Evolutionary conservation across 2,888 invertebrate species (phyloP).

Genomic region (Celastrina argiolus): DNA sequence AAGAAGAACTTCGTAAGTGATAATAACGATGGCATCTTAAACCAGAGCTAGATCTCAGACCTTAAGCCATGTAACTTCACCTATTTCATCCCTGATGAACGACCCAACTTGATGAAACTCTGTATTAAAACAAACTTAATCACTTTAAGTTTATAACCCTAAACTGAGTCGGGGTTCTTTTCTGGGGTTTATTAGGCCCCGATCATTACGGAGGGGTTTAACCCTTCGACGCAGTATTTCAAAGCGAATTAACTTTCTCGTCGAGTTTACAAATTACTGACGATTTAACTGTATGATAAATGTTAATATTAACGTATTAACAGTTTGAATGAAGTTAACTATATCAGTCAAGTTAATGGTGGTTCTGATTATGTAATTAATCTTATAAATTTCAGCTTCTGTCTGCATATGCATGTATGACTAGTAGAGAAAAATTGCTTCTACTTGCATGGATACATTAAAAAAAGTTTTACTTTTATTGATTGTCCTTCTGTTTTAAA

Average conservation of each 20-base stretch:
- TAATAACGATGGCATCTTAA: no score
- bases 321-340: constrained; percentile 8
- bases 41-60: no score
- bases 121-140: constrained; percentile 24
- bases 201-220: constrained; percentile 56
- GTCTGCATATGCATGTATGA: background rate
- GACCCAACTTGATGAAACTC: constrained; percentile 6
- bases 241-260: constrained; percentile 51
- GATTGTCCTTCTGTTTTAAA: no score
- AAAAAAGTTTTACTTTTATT: no score
- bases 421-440: background rate
- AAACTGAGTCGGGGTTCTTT: constrained; percentile 39
- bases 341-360: constrained; percentile 18
- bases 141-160: constrained; percentile 39
- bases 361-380: background rate
- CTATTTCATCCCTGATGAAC: constrained; percentile 12
- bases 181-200: constrained; percentile 40
- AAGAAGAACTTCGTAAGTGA: no score
- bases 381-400: background rate
- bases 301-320: constrained; percentile 18
- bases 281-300: constrained; percentile 15
- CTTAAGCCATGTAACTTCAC: background rate
- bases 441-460: no score
- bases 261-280: constrained; percentile 20
- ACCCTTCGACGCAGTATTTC: constrained; percentile 51